Conservation (phyloP, 2,888 invertebrate species). For the Drosophila stalkeri region DNA sequence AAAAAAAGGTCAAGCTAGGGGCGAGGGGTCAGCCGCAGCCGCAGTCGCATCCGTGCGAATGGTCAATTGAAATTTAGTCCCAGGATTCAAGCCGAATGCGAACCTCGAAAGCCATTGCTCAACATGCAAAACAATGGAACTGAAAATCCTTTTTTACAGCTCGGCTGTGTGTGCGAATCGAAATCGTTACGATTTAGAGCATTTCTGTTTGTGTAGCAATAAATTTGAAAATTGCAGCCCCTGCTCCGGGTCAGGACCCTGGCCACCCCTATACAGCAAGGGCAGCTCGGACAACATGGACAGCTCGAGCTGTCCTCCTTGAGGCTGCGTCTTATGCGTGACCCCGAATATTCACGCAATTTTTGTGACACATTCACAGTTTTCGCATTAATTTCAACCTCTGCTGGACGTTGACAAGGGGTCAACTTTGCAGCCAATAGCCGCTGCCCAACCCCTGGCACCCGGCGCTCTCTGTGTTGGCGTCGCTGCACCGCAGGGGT, state of each 20-base stretch:
- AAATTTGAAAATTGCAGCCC: conserved; percentile 65
- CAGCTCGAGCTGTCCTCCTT: conserved; percentile 53
- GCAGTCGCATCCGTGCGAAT: conserved; percentile 35
- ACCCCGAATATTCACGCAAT: conserved; percentile 79
- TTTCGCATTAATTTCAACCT: conserved; percentile 80
- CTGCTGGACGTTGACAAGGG: conserved; percentile 73
- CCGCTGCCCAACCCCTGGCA: conserved; percentile 55
- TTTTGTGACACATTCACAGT: conserved; percentile 73
- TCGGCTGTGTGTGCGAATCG: conserved; percentile 12
- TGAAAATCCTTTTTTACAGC: conserved; percentile 52
- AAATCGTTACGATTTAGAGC: conserved; percentile 62
- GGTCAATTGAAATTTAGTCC: conserved; percentile 66
- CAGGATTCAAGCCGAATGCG: conserved; percentile 22
- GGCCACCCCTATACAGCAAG: conserved; percentile 48
- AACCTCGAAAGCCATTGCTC: conserved; percentile 58
- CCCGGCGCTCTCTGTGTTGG: conserved; percentile 45
- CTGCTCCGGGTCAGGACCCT: conserved; percentile 34
- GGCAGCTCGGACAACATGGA: conserved; percentile 18
- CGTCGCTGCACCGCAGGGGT: conserved; percentile 71
- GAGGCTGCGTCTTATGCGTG: conserved; percentile 73
- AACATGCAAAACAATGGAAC: conserved; percentile 73
- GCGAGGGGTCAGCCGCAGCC: conserved; percentile 45
- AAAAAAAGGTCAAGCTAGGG: conserved; percentile 69
- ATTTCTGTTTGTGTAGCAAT: conserved; percentile 63
- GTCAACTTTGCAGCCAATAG: conserved; percentile 68